Conservation (phyloP, 2,797 vertebrate genomes). For the Sciurus vulgaris region DNA sequence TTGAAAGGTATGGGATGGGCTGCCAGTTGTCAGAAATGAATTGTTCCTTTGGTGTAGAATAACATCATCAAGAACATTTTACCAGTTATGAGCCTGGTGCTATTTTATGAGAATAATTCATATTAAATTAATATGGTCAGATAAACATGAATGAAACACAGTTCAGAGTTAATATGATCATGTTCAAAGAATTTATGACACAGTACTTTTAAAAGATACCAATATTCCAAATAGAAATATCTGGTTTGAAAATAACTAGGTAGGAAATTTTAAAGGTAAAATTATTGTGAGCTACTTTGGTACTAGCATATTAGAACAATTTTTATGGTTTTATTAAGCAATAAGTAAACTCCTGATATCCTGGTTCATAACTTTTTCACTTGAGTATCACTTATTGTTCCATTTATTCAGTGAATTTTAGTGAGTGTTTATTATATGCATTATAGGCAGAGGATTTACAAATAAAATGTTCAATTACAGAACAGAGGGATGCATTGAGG, state of each 20-base stretch:
- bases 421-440: not conserved
- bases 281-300: not conserved
- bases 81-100: fast-evolving
- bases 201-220: not conserved
- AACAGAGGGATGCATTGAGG: not conserved
- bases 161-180: constrained; percentile 35
- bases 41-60: not conserved
- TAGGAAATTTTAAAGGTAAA: not conserved
- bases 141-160: not conserved
- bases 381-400: not conserved
- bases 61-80: not conserved
- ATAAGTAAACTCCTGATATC: not conserved
- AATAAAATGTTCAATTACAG: not conserved
- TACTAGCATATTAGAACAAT: not conserved
- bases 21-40: not conserved
- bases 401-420: constrained; percentile 11
- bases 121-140: not conserved
- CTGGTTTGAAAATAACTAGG: not conserved
- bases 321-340: constrained; percentile 54
- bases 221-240: not conserved
- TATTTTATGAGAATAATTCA: constrained; percentile 13
- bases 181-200: constrained; percentile 4
- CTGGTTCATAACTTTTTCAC: not conserved
- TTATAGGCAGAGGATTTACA: not conserved
- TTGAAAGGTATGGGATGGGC: not conserved